phyloP scores from a whole-genome alignment of 2,888 invertebrate genomes.

The Microctonus aethiopoides region DNA sequence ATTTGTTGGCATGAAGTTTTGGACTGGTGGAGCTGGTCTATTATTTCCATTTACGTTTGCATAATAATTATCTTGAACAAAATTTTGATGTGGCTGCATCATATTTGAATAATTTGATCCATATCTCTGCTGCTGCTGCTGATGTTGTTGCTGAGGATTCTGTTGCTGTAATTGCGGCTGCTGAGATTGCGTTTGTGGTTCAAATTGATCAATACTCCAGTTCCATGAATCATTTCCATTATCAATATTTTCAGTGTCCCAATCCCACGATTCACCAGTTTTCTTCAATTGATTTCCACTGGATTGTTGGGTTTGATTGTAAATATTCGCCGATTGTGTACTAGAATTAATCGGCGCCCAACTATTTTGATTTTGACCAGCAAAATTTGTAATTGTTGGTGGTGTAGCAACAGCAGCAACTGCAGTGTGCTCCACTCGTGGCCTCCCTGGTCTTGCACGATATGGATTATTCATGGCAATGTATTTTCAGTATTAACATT shows the following conservation, averaged over 20 bases:
- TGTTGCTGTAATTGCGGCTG: conserved; percentile 39
- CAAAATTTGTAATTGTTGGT: conserved; percentile 49
- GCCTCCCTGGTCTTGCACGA: conserved; percentile 57
- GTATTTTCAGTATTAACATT: conserved; percentile 42
- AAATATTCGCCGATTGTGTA: conserved; percentile 35
- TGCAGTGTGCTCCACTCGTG: conserved; percentile 53
- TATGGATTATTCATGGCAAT: conserved; percentile 61
- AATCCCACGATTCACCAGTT: conserved; percentile 56
- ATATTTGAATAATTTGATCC: conserved; percentile 44
- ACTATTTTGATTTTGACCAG: conserved; percentile 56
- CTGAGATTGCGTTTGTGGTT: conserved; percentile 40
- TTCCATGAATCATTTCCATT: conserved; percentile 64
- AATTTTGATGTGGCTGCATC: conserved; percentile 48
- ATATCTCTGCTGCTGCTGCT: conserved; percentile 42
- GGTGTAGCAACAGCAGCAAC: conserved; percentile 41
- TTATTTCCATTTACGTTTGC: conserved; percentile 61
- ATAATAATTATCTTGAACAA: conserved; percentile 57
- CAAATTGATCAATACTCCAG: conserved; percentile 61
- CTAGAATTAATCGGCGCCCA: conserved; percentile 49
- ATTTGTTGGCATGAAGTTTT: conserved; percentile 45
- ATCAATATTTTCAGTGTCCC: conserved; percentile 54
- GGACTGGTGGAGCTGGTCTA: conserved; percentile 43
- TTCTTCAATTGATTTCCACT: conserved; percentile 47
- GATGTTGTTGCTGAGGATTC: conserved; percentile 37
- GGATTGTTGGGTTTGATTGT: conserved; percentile 44